Evolutionary conservation across 2,113 vertebrate species (phyloP).

Genomic region (Pluvialis apricaria): DNA sequence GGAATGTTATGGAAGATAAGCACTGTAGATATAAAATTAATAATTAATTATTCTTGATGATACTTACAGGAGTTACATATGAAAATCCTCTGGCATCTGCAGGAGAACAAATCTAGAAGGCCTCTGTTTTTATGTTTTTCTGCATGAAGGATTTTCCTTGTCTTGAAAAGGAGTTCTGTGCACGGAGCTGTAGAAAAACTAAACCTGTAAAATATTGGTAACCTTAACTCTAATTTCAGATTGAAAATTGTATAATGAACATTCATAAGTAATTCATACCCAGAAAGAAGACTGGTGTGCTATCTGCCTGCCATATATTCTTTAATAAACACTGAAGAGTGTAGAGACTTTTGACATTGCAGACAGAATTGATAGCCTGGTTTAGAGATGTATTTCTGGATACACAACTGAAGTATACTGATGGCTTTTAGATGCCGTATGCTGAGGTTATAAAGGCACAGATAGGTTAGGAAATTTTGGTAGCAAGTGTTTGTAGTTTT

Average conservation of each 20-base stretch:
- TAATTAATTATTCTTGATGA: conserved; percentile 9
- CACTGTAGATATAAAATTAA: conserved; percentile 7
- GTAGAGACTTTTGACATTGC: neutral
- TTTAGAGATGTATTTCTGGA: neutral
- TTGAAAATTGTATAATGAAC: neutral
- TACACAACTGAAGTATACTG: neutral
- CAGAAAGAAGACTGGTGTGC: neutral
- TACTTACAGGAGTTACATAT: neutral
- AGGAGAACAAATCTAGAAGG: neutral
- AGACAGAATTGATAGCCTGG: neutral
- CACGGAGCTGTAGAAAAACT: neutral
- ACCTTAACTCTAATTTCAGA: neutral
- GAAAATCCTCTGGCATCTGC: neutral
- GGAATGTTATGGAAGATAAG: neutral
- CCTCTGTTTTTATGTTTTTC: neutral
- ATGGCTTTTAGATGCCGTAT: neutral
- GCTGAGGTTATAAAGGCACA: neutral
- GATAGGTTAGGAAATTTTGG: neutral
- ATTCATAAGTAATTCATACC: neutral
- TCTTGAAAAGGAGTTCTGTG: neutral
- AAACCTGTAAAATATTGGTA: neutral
- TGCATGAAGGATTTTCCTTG: neutral
- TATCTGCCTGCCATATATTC: neutral
- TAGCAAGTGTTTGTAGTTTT: neutral
- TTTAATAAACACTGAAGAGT: neutral